Conservation (phyloP, 2,797 vertebrate genomes). For the Eutrigla gurnardus region DNA sequence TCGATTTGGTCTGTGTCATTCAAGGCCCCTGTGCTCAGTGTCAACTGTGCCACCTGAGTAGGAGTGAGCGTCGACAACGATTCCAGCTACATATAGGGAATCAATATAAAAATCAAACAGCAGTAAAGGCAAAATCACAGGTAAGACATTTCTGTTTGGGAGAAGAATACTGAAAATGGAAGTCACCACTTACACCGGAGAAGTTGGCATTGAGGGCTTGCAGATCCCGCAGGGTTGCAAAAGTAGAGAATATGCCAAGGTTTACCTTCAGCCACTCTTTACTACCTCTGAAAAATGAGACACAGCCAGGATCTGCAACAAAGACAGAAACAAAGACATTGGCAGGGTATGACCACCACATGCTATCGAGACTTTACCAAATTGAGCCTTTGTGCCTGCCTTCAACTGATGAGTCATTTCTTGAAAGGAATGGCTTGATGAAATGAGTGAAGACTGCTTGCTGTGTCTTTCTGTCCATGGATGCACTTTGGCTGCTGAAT, state of each 20-base stretch:
- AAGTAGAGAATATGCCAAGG: conserved; percentile 58
- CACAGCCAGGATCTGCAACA: conserved; percentile 65
- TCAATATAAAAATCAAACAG: not conserved
- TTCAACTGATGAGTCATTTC: conserved; percentile 63
- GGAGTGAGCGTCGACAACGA: conserved; percentile 34
- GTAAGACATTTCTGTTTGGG: not conserved
- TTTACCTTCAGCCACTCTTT: conserved; percentile 61
- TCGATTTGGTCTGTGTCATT: conserved; percentile 43
- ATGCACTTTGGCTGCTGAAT: conserved; percentile 20
- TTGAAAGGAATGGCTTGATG: conserved; percentile 52
- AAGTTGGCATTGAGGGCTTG: conserved; percentile 54
- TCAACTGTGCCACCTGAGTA: conserved; percentile 44
- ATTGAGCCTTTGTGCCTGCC: not conserved
- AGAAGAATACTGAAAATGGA: not conserved
- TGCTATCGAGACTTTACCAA: not conserved
- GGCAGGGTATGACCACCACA: too few species aligned
- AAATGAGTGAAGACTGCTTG: conserved; percentile 19
- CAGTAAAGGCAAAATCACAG: not conserved
- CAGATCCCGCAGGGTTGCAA: conserved; percentile 56
- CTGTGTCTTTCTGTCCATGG: conserved; percentile 39
- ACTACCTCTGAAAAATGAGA: conserved; percentile 34
- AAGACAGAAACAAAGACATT: conserved; percentile 4
- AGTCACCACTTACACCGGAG: conserved; percentile 55
- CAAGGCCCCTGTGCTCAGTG: conserved; percentile 1
- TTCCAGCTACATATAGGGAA: conserved; percentile 12